Percentiles rank a stretch among this genome's conserved stretches.
phyloP scores from a whole-genome alignment of 2,113 vertebrate genomes.

The Phoxinus phoxinus region DNA sequence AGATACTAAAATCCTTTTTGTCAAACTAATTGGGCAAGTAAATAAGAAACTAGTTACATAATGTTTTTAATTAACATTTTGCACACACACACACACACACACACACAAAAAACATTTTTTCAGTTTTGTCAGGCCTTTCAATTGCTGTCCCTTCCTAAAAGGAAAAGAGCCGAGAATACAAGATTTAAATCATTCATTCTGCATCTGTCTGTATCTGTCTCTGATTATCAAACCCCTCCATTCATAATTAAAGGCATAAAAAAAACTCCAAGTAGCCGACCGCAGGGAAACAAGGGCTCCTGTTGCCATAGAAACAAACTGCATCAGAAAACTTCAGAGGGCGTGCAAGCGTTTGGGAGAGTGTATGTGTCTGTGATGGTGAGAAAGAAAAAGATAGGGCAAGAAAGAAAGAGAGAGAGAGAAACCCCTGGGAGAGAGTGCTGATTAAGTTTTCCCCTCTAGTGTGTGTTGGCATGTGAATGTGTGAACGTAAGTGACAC shows the following conservation, averaged over 20 bases:
- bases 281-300: conserved; percentile 42
- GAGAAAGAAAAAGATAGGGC: conserved; percentile 52
- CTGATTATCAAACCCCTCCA: conserved; percentile 52
- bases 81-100: not conserved
- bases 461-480: not conserved
- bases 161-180: not conserved
- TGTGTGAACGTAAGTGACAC: not conserved
- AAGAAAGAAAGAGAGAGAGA: not conserved
- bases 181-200: conserved; percentile 33
- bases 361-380: conserved; percentile 24
- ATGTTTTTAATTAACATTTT: not conserved
- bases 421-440: conserved; percentile 3
- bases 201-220: conserved; percentile 38
- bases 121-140: not conserved
- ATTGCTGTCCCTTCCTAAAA: not conserved
- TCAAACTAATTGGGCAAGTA: not conserved
- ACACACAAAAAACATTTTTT: not conserved
- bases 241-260: conserved; percentile 58
- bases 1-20: not conserved
- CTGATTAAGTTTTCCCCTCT: not conserved
- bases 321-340: conserved; percentile 55
- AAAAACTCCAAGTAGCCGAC: conserved; percentile 43
- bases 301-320: conserved; percentile 60
- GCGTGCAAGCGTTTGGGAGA: conserved; percentile 25
- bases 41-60: not conserved